Conservation (phyloP, 2,113 vertebrate species). For the Trichechus manatus region DNA sequence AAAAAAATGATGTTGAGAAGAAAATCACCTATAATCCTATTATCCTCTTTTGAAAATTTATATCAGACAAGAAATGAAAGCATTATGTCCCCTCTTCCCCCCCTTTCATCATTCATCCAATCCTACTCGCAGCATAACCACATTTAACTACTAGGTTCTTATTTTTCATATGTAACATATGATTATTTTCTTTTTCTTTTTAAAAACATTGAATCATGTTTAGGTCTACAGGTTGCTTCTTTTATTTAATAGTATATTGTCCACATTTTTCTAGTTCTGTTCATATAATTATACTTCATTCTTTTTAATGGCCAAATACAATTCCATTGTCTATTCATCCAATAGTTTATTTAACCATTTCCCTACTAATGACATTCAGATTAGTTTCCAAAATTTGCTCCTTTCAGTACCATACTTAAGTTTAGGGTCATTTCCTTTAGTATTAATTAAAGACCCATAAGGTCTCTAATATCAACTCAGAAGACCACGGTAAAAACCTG, state of each 20-base stretch:
- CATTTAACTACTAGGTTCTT: not conserved
- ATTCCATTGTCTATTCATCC: not conserved
- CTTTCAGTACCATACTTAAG: not conserved
- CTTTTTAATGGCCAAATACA: not conserved
- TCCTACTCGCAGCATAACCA: not conserved
- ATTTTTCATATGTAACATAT: not conserved
- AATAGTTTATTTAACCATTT: not conserved
- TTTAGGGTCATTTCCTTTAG: not conserved
- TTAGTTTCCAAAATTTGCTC: not conserved
- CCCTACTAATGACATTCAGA: not conserved
- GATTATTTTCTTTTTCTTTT: not conserved
- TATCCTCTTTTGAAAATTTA: not conserved
- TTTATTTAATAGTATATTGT: not conserved
- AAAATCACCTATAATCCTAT: not conserved
- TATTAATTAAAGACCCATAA: not conserved
- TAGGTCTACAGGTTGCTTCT: not conserved
- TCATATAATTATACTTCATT: slow-evolving; percentile 5
- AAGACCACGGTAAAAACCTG: not conserved
- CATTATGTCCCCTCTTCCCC: not conserved
- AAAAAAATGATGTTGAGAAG: not conserved
- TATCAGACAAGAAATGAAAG: not conserved
- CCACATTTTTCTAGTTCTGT: not conserved
- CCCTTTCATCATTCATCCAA: not conserved
- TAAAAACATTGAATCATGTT: not conserved
- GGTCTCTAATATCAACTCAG: not conserved